Conservation (phyloP, 2,113 vertebrate species). For the Tapirus terrestris region DNA sequence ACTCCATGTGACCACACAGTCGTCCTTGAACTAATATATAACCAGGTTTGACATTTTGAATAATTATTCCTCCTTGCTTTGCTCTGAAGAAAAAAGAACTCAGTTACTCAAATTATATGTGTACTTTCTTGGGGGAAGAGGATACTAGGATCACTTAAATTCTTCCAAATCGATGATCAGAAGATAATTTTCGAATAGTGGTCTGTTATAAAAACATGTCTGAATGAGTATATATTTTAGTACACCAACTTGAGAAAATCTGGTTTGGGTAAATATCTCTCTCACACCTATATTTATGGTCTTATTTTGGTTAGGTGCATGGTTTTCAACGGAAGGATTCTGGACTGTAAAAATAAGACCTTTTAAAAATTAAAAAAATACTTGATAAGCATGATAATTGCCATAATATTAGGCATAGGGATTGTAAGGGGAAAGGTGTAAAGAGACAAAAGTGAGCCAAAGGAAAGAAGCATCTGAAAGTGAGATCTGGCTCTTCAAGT, state of each 20-base stretch:
- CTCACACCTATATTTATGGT: not conserved
- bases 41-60: not conserved
- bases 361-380: not conserved
- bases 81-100: constrained; percentile 9
- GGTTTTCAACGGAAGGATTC: not conserved
- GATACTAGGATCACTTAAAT: not conserved
- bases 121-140: not conserved
- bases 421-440: not conserved
- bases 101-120: not conserved
- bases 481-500: not conserved
- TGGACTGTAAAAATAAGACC: not conserved
- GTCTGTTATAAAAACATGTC: not conserved
- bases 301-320: not conserved
- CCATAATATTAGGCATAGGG: not conserved
- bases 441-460: not conserved
- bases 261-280: not conserved
- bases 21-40: not conserved
- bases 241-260: not conserved
- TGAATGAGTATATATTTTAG: not conserved
- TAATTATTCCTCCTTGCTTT: not conserved
- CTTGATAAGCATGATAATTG: not conserved
- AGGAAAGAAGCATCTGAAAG: constrained; percentile 22
- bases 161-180: not conserved
- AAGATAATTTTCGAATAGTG: not conserved
- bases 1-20: not conserved